Percentiles rank a stretch among this genome's conserved stretches.
Evolutionary conservation across 2,113 vertebrate genomes (phyloP).

Genomic region (Taxidea taxus): DNA sequence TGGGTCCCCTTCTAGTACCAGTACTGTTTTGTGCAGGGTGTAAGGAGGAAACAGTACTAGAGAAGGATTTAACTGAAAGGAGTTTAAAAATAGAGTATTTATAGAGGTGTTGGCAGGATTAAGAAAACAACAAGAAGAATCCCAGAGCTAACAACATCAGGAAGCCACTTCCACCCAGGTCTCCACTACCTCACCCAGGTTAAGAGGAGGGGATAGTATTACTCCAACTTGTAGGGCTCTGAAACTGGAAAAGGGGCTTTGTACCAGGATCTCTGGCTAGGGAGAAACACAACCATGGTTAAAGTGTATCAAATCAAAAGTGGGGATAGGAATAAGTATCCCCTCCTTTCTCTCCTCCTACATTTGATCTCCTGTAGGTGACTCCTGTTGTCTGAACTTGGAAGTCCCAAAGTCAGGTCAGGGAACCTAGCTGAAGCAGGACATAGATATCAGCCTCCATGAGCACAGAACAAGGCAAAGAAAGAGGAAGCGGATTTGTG

Average conservation of each 20-base stretch:
- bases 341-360: background rate
- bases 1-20: background rate
- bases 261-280: background rate
- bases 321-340: background rate
- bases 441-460: background rate
- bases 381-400: background rate
- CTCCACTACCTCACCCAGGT: background rate
- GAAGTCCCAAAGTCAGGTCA: background rate
- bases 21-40: background rate
- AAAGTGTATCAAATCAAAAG: background rate
- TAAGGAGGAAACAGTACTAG: background rate
- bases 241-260: background rate
- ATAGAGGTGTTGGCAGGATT: background rate
- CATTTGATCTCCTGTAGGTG: background rate
- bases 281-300: background rate
- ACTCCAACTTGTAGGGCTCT: background rate
- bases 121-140: background rate
- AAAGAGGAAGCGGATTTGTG: background rate
- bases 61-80: background rate
- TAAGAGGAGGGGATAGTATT: background rate
- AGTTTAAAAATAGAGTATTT: background rate
- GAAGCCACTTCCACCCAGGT: background rate
- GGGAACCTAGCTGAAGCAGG: background rate
- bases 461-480: background rate
- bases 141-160: background rate